phyloP scores from a whole-genome alignment of 2,113 vertebrate species.

The Pelusios castaneus region DNA sequence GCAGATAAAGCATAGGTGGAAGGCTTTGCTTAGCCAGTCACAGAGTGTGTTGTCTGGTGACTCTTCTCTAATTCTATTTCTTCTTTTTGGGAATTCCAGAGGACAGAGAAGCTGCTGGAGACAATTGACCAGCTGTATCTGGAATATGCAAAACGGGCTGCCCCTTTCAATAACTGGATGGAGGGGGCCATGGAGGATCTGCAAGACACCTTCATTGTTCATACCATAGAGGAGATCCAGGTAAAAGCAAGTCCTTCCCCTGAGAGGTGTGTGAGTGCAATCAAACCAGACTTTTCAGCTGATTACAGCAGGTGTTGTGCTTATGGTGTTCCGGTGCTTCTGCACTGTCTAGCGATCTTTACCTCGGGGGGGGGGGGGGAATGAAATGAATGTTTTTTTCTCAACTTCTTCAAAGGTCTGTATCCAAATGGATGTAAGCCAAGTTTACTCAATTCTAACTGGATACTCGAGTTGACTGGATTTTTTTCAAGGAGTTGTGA shows the following conservation, averaged over 20 bases:
- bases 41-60: background rate
- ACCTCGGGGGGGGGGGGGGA: background rate
- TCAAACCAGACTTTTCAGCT: background rate
- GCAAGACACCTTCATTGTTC: constrained; percentile 98
- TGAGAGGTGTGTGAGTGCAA: background rate
- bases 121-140: constrained; percentile 98
- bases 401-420: background rate
- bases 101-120: constrained; percentile 95
- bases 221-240: constrained; percentile 99
- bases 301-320: background rate
- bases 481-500: background rate
- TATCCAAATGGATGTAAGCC: background rate
- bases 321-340: background rate
- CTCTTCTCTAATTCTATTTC: constrained; percentile 11
- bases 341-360: background rate
- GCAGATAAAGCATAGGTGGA: background rate
- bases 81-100: constrained; percentile 73
- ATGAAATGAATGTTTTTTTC: background rate
- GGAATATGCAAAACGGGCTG: constrained; percentile 97
- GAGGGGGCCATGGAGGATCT: constrained; percentile 99
- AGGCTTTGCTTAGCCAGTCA: background rate
- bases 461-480: background rate
- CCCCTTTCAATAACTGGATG: constrained; percentile 99
- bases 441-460: background rate
- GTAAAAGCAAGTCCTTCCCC: constrained; percentile 65